Evolutionary conservation across 53 echinoderm and acorn worm species (phyloP).

Genomic region (Henricia sp.): DNA sequence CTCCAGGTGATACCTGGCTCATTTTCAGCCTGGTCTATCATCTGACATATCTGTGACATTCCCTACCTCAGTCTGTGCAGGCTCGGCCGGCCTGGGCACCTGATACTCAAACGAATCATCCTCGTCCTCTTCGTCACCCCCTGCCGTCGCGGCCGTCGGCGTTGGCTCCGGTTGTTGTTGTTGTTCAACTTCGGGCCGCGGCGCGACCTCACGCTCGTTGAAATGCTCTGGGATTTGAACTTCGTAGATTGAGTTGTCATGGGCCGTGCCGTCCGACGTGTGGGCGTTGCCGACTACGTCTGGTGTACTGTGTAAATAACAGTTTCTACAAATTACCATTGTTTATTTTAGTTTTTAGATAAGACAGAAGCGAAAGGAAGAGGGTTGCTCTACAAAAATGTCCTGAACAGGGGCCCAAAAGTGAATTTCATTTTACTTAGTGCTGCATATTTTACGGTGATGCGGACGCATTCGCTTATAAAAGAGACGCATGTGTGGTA

Average conservation of each 20-base stretch:
- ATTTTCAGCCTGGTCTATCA: too few relatives aligned
- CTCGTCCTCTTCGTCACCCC: constrained; percentile 79
- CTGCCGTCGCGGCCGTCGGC: constrained; percentile 41
- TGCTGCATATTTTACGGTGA: too few relatives aligned
- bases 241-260: constrained; percentile 37
- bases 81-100: constrained; percentile 77
- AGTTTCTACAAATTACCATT: too few relatives aligned
- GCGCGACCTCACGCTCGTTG: constrained; percentile 42
- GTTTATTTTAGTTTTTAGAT: too few relatives aligned
- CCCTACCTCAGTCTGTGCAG: neutral
- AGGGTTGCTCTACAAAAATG: neutral
- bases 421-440: too few relatives aligned
- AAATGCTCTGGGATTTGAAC: constrained; percentile 17
- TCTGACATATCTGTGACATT: too few relatives aligned
- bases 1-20: too few relatives aligned
- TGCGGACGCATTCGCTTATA: too few relatives aligned
- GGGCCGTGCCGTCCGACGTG: neutral
- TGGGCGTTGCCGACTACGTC: constrained; percentile 54
- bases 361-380: neutral
- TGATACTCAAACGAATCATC: constrained; percentile 85
- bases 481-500: too few relatives aligned
- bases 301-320: constrained; percentile 30
- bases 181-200: constrained; percentile 11
- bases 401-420: too few relatives aligned
- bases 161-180: constrained; percentile 1